phyloP scores from a whole-genome alignment of 2,113 vertebrate species.

The Antechinus stuartii region DNA sequence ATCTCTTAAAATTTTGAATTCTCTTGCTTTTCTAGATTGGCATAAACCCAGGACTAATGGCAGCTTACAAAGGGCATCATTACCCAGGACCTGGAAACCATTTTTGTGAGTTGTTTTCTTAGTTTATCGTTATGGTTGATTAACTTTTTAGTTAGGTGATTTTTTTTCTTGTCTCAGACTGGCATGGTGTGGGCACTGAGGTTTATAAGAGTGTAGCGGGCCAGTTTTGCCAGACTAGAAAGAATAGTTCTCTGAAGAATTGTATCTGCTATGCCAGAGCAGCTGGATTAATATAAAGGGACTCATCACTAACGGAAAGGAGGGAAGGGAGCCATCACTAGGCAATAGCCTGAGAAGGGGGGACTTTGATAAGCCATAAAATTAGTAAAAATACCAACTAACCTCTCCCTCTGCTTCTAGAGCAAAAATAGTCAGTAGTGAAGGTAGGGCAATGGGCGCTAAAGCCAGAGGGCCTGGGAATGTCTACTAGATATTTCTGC shows the following conservation, averaged over 20 bases:
- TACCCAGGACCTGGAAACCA: slow-evolving; percentile 99
- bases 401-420: background rate
- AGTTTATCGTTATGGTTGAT: slow-evolving; percentile 30
- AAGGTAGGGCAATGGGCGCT: background rate
- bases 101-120: slow-evolving; percentile 91
- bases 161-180: background rate
- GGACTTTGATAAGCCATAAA: background rate
- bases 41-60: slow-evolving; percentile 98
- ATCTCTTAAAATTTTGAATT: slow-evolving; percentile 42
- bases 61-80: slow-evolving; percentile 97
- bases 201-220: background rate
- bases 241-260: background rate
- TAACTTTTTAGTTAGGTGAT: background rate
- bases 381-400: background rate
- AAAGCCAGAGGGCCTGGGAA: background rate
- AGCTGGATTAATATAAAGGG: background rate
- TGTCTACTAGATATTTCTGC: background rate
- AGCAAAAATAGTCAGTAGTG: background rate
- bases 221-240: background rate
- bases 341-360: background rate
- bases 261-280: background rate
- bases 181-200: background rate
- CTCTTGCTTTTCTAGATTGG: slow-evolving; percentile 90
- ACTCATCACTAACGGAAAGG: background rate
- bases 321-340: no score